Percentiles rank a stretch among this genome's conserved stretches.
Evolutionary conservation across 2,888 invertebrate genomes (phyloP).

Genomic region (Leucoma salicis): DNA sequence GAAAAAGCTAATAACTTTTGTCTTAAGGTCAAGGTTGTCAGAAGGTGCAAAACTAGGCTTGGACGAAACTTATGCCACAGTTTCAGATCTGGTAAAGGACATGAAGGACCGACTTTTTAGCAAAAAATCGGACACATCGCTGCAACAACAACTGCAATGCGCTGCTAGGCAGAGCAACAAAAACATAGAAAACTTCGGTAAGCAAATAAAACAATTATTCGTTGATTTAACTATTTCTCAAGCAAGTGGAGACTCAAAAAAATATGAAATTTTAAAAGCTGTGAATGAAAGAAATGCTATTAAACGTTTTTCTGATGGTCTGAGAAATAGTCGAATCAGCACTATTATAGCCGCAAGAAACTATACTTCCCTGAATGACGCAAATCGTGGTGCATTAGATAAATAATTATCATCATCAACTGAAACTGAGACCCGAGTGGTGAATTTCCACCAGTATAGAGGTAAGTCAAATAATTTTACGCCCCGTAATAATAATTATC

Average conservation of each 20-base stretch:
- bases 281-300: not conserved
- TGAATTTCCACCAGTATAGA: not conserved
- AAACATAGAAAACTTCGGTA: too few species aligned
- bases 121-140: not conserved
- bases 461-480: not conserved
- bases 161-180: too few species aligned
- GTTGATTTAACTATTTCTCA: too few species aligned
- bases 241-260: too few species aligned
- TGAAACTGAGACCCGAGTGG: not conserved
- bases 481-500: not conserved
- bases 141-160: not conserved
- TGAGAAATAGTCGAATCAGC: too few species aligned
- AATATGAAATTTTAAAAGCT: not conserved
- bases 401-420: not conserved
- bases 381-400: not conserved
- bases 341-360: not conserved
- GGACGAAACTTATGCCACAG: too few species aligned
- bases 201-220: too few species aligned
- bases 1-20: conserved; percentile 4
- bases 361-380: not conserved
- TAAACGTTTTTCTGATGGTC: too few species aligned
- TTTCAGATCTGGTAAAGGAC: not conserved
- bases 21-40: conserved; percentile 8
- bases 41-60: conserved; percentile 3
- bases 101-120: conserved; percentile 1